A percentile compares a stretch with the other conserved stretches of the same genome.
Conservation (phyloP, 2,888 invertebrate genomes). For the Andrena camellia region DNA sequence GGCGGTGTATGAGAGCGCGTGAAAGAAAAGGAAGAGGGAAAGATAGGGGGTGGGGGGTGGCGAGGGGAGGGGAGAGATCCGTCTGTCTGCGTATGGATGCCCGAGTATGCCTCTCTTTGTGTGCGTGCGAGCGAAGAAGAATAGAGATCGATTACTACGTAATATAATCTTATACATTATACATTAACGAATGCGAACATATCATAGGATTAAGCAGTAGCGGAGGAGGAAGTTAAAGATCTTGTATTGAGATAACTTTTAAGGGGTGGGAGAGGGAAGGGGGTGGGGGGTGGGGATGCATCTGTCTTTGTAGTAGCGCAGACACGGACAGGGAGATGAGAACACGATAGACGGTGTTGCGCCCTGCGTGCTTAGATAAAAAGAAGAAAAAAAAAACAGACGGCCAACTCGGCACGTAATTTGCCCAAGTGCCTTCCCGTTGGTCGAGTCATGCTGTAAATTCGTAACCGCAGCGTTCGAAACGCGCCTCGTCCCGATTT, state of each 20-base stretch:
- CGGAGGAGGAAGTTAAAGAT: slow-evolving; percentile 56
- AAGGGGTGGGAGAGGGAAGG: slow-evolving; percentile 22
- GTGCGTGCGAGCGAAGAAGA: slow-evolving; percentile 2
- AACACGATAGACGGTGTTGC: slow-evolving; percentile 70
- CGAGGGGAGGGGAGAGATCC: too few species aligned
- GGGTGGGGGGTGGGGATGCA: not conserved
- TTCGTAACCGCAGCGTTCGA: slow-evolving; percentile 71
- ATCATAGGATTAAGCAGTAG: slow-evolving; percentile 82
- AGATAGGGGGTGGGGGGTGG: too few species aligned
- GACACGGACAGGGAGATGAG: slow-evolving; percentile 64
- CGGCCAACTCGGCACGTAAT: slow-evolving; percentile 84
- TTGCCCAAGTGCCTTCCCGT: slow-evolving; percentile 85
- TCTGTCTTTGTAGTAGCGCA: slow-evolving; percentile 71
- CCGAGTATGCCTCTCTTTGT: too few species aligned
- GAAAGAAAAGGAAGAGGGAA: slow-evolving; percentile 37
- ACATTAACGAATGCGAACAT: slow-evolving; percentile 84
- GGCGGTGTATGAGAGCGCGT: slow-evolving; percentile 22
- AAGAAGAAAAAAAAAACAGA: slow-evolving; percentile 49
- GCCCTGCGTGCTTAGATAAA: slow-evolving; percentile 76
- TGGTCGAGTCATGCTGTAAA: slow-evolving; percentile 82
- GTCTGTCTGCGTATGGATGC: too few species aligned
- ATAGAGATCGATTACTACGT: slow-evolving; percentile 70
- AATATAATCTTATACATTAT: slow-evolving; percentile 73
- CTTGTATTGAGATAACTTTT: slow-evolving; percentile 66
- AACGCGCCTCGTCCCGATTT: slow-evolving; percentile 73